Evolutionary conservation across 2,113 vertebrate genomes (phyloP), one percentile per base, ranked within the genome.

Genomic region (Xiphophorus hellerii): DNA sequence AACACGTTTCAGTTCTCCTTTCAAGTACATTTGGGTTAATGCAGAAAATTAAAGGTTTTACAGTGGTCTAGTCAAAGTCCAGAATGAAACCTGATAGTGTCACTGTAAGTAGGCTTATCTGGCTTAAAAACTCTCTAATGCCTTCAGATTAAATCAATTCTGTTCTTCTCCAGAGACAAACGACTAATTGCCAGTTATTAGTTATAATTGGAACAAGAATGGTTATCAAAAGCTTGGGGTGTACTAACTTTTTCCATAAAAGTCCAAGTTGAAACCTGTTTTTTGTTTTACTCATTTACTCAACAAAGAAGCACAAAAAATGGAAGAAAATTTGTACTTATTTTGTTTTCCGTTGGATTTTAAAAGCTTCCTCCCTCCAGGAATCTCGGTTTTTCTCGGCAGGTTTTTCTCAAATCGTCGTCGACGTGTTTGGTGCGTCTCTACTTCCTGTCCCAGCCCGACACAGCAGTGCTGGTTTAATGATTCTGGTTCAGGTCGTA

Each of bases 401-500:
- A 58, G 51, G 8, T 9, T 9, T 10, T n/a, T n/a, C 22, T 58
- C 25, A n/a, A 5, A 9, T 58, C 9, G 2, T 3, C 3, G 8
- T n/a, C 51, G 51, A n/a, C 25, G 22, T 11, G 22, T 11, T n/a
- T 58, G 51, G 51, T 58, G 22, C 7, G 25, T 58, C 51, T 9
- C 8, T n/a, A 9, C 25, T 58, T n/a, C 33, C 62, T 61, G 20
- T 17, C 39, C 31, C 35, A 44, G 11, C 7, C 42, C 37, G 35
- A 80, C 29, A 62, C 62, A 74, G 44, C 25, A 25, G 27, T 27
- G 54, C 27, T 33, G 27, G 20, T 67, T 63, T 61, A 37, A 64
- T 69, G 63, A 29, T 74, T 76, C 77, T 30, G 17, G 37, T 65
- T 27, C 31, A 27, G 30, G 42, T 39, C 69, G 60, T 80, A 75